Evolutionary conservation across 2,113 vertebrate genomes (phyloP), one percentile per base, ranked within the genome.

Genomic region (Laticauda laticaudata): DNA sequence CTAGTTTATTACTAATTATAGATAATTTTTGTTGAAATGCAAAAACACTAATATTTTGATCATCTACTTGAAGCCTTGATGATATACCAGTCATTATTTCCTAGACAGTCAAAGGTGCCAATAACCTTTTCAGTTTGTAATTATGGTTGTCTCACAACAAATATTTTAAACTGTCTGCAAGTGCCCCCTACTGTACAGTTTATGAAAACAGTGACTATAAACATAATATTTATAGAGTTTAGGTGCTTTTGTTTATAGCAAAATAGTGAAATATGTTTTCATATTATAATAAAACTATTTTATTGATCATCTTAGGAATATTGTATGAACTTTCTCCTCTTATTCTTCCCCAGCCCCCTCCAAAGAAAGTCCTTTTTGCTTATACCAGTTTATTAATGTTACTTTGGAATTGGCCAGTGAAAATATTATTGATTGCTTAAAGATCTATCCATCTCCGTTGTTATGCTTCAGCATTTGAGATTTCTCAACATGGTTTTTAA

Each of bases 111-210:
- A 56, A 55, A 18, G 12, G 45, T 51, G 20, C 55, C 39, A 51
- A 34, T 57, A 59, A 93, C 53, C 2, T 18, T 29, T 89, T 29
- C 23, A 12, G n/a, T 87, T 51, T 54, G 14, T 91, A 48, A 29
- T 34, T 39, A 88, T n/a, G 34, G 14, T 45, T 18, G 34, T 53
- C 2, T 29, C 18, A 45, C 9, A 9, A 9, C 34, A 91, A 26
- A 56, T 88, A 57, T 81, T 91, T 91, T 91, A 21, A 69, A 26
- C 85, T 92, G 87, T 89, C 87, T 92, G 34, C 88, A 85, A 89
- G 90, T 56, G 43, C 90, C 93, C 85, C 54, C 93, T 93, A 45
- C 90, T 91, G 86, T 92, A 59, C 12, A 89, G 24, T 12, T 15
- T 86, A 43, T 59, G 43, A 89, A 91, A 57, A 12, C 2, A 86